A percentile compares a stretch with the other conserved stretches of the same genome.
phyloP scores from a whole-genome alignment of 2,888 invertebrate species.

The Lochmaea capreae region DNA sequence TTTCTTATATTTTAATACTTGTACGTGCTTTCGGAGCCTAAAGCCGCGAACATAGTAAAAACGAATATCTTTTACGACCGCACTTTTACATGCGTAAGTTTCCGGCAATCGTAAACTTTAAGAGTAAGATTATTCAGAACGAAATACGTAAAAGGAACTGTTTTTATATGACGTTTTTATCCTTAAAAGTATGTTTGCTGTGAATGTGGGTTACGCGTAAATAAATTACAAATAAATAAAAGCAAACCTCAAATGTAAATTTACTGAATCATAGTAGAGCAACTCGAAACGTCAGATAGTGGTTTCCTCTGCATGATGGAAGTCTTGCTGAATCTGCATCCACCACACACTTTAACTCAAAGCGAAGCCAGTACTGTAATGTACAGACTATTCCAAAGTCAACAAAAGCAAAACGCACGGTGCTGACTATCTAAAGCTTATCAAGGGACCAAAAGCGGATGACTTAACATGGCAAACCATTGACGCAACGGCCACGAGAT shows the following conservation, averaged over 20 bases:
- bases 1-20: slow-evolving; percentile 32
- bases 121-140: slow-evolving; percentile 39
- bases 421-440: no score
- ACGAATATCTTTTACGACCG: slow-evolving; percentile 38
- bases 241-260: neutral
- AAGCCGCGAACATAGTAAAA: slow-evolving; percentile 31
- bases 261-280: no score
- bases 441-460: no score
- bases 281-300: no score
- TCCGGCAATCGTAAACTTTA: slow-evolving; percentile 36
- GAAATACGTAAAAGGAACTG: slow-evolving; percentile 32
- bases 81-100: slow-evolving; percentile 41
- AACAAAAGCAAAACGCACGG: no score
- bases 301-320: no score
- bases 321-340: no score
- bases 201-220: neutral
- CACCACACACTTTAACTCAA: no score
- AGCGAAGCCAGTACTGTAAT: no score
- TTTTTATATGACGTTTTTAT: slow-evolving; percentile 27
- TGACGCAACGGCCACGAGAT: no score
- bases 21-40: slow-evolving; percentile 34
- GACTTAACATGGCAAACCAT: no score
- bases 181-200: neutral
- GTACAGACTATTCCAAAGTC: no score
- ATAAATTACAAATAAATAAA: neutral